Evolutionary conservation across 2,888 invertebrate species (phyloP), one percentile per base, ranked within the genome.

Genomic region (Heliconius ethilla): DNA sequence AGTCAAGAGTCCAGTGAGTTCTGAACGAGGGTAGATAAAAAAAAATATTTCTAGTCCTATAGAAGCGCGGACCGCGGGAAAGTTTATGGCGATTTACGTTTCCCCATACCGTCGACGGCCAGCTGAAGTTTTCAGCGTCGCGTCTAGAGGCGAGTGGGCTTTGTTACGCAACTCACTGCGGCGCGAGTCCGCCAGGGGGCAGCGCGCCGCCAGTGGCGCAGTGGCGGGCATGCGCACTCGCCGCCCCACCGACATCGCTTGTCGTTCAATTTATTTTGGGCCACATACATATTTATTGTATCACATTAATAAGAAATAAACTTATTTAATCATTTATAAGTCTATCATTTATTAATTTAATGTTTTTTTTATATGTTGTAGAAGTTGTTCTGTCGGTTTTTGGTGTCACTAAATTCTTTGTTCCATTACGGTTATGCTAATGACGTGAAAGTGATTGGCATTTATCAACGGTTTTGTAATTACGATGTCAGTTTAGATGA

Each of bases 111-210:
- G 89, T 85, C 87, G 88, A 87, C 89, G 89, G 89, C 89, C 86
- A 87, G 90, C 88, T 90, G 92, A 91, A 93, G 91, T 92, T 92
- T 91, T 89, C 91, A 83, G 90, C 89, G 91, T 87, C 89, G 87
- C 89, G 92, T 88, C 89, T 86, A 89, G 86, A 89, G 89, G 87
- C 91, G 90, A 93, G 90, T 92, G 92, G 91, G 92, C 90, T 92
- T 91, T 90, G 94, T 94, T 94, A 94, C 94, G 94, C 94, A 94
- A 94, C 86, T 90, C 90, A 91, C 90, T 94, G 94, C 93, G 91
- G 87, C 87, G 91, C 87, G 85, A 88, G 86, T 88, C 93, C 93
- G 90, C 93, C 89, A 93, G 94, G 93, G 94, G 94, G 94, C 92
- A 92, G 90, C 91, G 91, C 90, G 89, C 87, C 85, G 89, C 86